Evolutionary conservation across 2,113 vertebrate species (phyloP).

Genomic region (Fukomys damarensis): DNA sequence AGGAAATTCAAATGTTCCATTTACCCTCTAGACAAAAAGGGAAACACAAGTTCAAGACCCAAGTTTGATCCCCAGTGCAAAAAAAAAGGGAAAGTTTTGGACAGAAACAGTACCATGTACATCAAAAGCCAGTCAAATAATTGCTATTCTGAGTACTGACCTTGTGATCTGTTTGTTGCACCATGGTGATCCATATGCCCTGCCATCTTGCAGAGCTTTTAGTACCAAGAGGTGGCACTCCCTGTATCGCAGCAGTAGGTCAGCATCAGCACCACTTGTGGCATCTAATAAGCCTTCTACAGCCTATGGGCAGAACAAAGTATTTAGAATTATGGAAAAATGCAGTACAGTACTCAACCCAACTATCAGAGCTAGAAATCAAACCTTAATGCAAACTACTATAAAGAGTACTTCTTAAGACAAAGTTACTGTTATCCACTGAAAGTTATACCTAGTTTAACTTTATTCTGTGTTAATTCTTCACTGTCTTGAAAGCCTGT

Average conservation of each 20-base stretch:
- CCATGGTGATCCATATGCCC: conserved; percentile 98
- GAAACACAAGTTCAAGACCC: too few relatives aligned
- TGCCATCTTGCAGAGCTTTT: conserved; percentile 97
- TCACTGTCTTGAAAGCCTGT: neutral
- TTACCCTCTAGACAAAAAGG: neutral
- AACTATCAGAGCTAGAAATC: conserved; percentile 12
- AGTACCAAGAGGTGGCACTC: conserved; percentile 98
- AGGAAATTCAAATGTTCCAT: neutral
- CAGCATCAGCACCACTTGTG: conserved; percentile 96
- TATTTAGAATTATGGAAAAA: conserved; percentile 22
- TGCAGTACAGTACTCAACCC: neutral
- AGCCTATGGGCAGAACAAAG: conserved; percentile 87
- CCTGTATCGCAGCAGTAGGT: conserved; percentile 96
- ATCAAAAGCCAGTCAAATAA: neutral
- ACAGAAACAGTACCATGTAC: neutral
- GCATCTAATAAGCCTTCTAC: conserved; percentile 99
- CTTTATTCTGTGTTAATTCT: neutral
- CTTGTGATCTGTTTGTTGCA: conserved; percentile 99
- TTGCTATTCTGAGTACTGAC: conserved; percentile 80
- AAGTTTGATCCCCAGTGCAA: too few relatives aligned
- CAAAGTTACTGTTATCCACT: neutral
- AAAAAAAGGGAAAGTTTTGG: neutral
- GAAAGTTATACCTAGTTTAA: neutral
- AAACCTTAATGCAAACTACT: conserved; percentile 24
- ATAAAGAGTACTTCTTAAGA: neutral